Conservation (phyloP, 2,113 vertebrate genomes). For the Emydura subglobosa region DNA sequence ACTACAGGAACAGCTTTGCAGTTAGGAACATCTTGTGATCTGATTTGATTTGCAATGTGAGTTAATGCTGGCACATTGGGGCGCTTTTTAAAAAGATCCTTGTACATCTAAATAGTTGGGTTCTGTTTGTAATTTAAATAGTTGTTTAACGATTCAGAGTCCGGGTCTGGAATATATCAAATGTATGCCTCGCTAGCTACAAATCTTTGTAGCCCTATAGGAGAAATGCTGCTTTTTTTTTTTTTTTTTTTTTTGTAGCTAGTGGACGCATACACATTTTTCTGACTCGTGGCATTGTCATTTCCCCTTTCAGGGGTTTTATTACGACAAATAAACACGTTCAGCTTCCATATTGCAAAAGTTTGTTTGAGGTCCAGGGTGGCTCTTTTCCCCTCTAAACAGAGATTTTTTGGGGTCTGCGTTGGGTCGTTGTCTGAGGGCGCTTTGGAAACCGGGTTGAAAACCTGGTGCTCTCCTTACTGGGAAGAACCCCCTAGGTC, state of each 20-base stretch:
- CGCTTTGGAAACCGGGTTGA: slow-evolving; percentile 13
- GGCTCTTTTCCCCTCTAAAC: not conserved
- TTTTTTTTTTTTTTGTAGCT: not conserved
- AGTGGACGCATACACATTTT: not conserved
- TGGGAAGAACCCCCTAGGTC: slow-evolving; percentile 28
- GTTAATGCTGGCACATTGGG: not conserved
- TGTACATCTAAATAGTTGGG: not conserved
- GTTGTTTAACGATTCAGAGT: slow-evolving; percentile 20
- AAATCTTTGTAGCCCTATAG: not conserved
- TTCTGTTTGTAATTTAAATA: slow-evolving; percentile 50
- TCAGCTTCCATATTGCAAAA: not conserved
- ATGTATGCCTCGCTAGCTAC: not conserved
- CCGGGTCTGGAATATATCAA: slow-evolving; percentile 30
- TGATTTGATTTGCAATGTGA: slow-evolving; percentile 20
- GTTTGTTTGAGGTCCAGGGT: not conserved
- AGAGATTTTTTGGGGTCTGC: not conserved
- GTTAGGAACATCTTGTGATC: not conserved
- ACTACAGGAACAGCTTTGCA: not conserved
- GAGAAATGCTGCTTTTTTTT: not conserved
- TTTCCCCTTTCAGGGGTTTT: not conserved
- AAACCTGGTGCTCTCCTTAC: not conserved
- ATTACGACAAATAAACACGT: slow-evolving; percentile 30
- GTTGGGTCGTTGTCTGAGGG: not conserved
- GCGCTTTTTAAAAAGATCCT: not conserved
- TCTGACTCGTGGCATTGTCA: slow-evolving; percentile 15